Evolutionary conservation across 2,797 vertebrate genomes (phyloP).

Genomic region (Enteromius paludinosus): DNA sequence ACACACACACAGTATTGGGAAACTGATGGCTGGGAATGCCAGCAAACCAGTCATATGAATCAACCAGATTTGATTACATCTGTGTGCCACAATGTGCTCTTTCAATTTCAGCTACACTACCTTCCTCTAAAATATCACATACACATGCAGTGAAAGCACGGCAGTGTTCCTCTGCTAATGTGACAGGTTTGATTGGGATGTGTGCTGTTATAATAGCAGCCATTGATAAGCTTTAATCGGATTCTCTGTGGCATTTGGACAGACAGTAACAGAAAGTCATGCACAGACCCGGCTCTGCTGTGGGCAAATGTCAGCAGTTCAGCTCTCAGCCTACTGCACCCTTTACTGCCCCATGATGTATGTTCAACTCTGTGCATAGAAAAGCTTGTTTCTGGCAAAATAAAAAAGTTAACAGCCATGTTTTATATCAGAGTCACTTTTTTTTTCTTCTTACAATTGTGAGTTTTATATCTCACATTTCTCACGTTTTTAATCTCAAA

Average conservation of each 20-base stretch:
- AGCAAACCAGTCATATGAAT: conserved; percentile 46
- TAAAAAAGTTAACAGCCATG: not conserved
- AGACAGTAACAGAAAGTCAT: conserved; percentile 37
- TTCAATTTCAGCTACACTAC: conserved; percentile 61
- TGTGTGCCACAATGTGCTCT: conserved; percentile 39
- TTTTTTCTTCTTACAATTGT: not conserved
- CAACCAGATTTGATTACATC: conserved; percentile 48
- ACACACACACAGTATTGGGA: conserved; percentile 1
- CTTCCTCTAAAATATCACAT: conserved; percentile 61
- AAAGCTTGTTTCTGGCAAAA: not conserved
- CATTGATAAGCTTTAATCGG: conserved; percentile 45
- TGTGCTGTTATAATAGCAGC: conserved; percentile 55
- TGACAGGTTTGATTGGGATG: conserved; percentile 41
- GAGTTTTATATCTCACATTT: too few relatives aligned
- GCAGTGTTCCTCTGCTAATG: conserved; percentile 31
- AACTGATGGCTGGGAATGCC: conserved; percentile 33
- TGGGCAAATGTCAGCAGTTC: conserved; percentile 46
- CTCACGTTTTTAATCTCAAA: too few relatives aligned
- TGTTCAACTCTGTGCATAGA: not conserved
- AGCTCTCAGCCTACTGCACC: conserved; percentile 10
- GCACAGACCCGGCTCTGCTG: conserved; percentile 28
- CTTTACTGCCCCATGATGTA: not conserved
- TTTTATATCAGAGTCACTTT: not conserved
- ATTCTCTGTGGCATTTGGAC: conserved; percentile 44
- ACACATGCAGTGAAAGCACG: conserved; percentile 9